Evolutionary conservation across 2,888 invertebrate genomes (phyloP), one percentile per base, ranked within the genome.

Genomic region (Pachycephus smyrnensis): DNA sequence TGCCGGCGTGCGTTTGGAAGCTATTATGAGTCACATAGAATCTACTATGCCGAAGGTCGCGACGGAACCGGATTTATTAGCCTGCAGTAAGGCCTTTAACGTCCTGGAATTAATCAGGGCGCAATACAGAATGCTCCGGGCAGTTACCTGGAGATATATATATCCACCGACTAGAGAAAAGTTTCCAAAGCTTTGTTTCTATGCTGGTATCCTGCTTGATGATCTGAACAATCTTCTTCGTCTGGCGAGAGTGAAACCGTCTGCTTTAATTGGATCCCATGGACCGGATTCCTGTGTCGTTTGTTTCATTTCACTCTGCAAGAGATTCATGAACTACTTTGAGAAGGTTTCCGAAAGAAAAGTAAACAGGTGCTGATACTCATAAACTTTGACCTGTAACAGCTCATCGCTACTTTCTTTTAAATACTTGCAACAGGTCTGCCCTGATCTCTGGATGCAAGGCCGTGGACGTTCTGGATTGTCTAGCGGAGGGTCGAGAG

Each of bases 121-220:
- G 1, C 90, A 90, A 73, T 91, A 90, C 80, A 86, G 88, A 31
- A 85, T 91, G 87, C 79, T 91, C 23, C 85, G 87, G 23, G 90
- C 91, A 1, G 90, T 90, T 1, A 90, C 90, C 0, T 91, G 91
- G 91, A 84, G 91, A 35, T 91, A 91, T 81, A 91, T 90, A 0
- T 90, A 91, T 79, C 90, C 91, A 6, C 86, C 86, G 4, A 83
- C 81, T 15, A 76, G 82, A 12, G 86, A 85, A 6, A 85, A 83
- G 77, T 86, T 86, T 80, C 76, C 85, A 69, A 81, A 86, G 9
- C 78, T 89, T 3, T 90, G 89, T 73, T 91, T 91, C 76, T 91
- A 91, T 76, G 91, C 87, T 0, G 91, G 91, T 4, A 83, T 83
- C 23, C 81, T 91, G 6, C 85, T 91, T 40, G 91, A 91, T 76